A percentile compares a stretch with the other conserved stretches of the same genome.
phyloP scores from a whole-genome alignment of 2,888 invertebrate species.

The Tricholauxania praeusta region DNA sequence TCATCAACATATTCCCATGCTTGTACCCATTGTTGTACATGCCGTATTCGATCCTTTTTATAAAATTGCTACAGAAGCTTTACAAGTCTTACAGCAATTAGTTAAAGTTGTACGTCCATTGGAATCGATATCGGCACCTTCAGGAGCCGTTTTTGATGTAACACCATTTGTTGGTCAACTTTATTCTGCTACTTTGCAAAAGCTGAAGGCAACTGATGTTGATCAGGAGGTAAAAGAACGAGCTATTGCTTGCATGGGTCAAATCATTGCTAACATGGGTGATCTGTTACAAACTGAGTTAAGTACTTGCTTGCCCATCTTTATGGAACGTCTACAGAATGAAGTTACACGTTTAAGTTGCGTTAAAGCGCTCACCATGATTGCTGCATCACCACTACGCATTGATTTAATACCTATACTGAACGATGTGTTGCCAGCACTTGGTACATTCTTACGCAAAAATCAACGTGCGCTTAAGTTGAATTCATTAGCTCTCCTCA shows the following conservation, averaged over 20 bases:
- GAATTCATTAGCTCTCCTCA: conserved; percentile 88
- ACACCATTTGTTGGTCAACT: conserved; percentile 82
- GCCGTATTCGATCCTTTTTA: conserved; percentile 97
- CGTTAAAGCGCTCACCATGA: conserved; percentile 94
- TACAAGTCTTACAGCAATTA: conserved; percentile 91
- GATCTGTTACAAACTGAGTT: conserved; percentile 86
- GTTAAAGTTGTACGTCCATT: conserved; percentile 91
- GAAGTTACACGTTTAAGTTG: conserved; percentile 97
- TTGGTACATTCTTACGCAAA: conserved; percentile 95
- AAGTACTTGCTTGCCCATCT: conserved; percentile 89
- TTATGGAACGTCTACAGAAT: conserved; percentile 93
- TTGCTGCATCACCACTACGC: conserved; percentile 89
- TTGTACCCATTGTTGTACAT: conserved; percentile 87
- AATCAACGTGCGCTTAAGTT: conserved; percentile 96
- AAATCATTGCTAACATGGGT: conserved; percentile 92
- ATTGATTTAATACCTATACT: conserved; percentile 86
- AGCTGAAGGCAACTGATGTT: conserved; percentile 94
- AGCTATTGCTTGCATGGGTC: conserved; percentile 97
- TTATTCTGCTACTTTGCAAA: conserved; percentile 86
- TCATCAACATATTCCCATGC: conserved; percentile 81
- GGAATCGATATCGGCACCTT: conserved; percentile 60
- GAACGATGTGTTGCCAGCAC: conserved; percentile 89
- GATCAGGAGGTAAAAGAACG: conserved; percentile 99
- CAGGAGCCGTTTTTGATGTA: conserved; percentile 75
- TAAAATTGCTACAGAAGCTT: conserved; percentile 97